Conservation (phyloP, 2,888 invertebrate genomes). For the Drosophila peninsularis region DNA sequence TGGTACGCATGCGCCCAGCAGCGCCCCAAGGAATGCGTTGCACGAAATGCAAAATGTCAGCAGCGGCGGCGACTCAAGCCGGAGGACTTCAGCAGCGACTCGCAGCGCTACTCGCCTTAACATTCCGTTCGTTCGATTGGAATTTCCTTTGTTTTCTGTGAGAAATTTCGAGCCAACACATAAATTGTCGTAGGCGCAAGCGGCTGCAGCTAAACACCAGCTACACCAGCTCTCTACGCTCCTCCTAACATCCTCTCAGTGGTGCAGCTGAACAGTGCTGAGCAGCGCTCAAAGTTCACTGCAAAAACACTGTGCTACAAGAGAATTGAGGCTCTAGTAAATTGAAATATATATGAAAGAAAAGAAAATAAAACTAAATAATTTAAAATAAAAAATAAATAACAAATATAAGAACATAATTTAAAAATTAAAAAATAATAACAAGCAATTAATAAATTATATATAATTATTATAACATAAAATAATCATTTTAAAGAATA, state of each 20-base stretch:
- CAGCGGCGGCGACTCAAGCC: conserved; percentile 34
- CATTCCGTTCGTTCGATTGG: conserved; percentile 73
- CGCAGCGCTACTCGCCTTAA: conserved; percentile 61
- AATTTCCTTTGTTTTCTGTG: conserved; percentile 83
- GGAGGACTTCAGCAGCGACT: conserved; percentile 4
- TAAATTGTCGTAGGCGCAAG: conserved; percentile 79
- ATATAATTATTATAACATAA: too few species aligned
- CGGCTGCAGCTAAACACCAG: conserved; percentile 23
- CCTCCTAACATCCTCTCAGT: conserved; percentile 9
- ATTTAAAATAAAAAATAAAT: too few species aligned
- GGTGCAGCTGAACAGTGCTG: conserved; percentile 5
- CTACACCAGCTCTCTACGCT: conserved; percentile 33
- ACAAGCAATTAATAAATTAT: too few species aligned
- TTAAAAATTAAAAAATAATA: too few species aligned
- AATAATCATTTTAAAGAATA: too few species aligned
- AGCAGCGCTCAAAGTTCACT: not conserved
- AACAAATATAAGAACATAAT: too few species aligned
- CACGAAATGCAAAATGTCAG: conserved; percentile 84
- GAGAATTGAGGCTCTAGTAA: too few species aligned
- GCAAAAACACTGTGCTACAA: not conserved
- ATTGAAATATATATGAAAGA: too few species aligned
- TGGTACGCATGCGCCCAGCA: conserved; percentile 77
- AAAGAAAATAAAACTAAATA: too few species aligned
- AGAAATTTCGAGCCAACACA: conserved; percentile 77
- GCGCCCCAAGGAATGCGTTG: conserved; percentile 83